Base-by-base conservation (phyloP, 92 coral and sea anemone genomes). In the Umimayanthus kanabou region DNA sequence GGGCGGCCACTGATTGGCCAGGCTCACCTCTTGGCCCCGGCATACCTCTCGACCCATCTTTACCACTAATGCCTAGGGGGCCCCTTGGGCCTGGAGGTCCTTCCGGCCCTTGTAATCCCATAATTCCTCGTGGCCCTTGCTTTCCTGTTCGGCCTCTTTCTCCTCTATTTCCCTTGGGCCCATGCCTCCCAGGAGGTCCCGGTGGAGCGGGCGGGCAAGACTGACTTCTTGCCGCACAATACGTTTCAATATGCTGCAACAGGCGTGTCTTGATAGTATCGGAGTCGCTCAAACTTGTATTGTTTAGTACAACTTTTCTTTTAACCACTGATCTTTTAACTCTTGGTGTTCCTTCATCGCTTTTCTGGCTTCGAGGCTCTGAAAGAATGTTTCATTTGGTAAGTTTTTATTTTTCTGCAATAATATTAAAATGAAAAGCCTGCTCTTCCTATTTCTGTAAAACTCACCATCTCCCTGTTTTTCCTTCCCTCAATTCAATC, bases 61-160 rank as follows among this genome's bases (percentile, higher is more conserved):
- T 28, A 10, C 92, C 92, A 14, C 26, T 71, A 7, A 57, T 43
- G 8, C 92, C 92, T 11, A 15, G 79, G 4, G 53, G 28, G 7
- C 92, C 92, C 15, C 23, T 25, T 7, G 29, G 30, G 11, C 92
- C 92, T 33, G 79, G 55, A 0, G 81, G 71, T 2, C 91, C 88
- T 6, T 22, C 77, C 16, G 40, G 58, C 16, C 92, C 92, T 22
- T 67, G n/a, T 6, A 22, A 67, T 67, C 73, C 29, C 29, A 9
- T 58, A 7, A 4, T 9, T 22, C 76, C 74, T 58, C 42, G 42
- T 39, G 42, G 42, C 4, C 42, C 42, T 39, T 39, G 42, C 42
- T 39, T 39, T 39, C 42, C 76, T 29, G 55, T 61, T 18, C 30
- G 49, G 22, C 77, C 77, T 37, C 18, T 73, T 23, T 73, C 5